Evolutionary conservation across 2,797 vertebrate species (phyloP).

Genomic region (Coregonus sp.): DNA sequence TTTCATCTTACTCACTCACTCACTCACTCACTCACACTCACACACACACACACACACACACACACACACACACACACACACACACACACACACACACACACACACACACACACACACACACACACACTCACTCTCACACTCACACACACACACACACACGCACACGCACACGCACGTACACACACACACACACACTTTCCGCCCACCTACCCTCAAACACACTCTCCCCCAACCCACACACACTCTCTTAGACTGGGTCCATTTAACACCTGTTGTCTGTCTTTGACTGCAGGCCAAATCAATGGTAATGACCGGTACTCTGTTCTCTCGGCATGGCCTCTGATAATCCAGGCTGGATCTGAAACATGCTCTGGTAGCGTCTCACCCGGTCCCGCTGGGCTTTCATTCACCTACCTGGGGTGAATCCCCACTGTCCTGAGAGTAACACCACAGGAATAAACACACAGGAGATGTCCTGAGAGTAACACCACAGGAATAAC

Average conservation of each 20-base stretch:
- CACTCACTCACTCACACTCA: constrained; percentile 14
- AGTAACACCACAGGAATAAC: no score
- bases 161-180: background rate
- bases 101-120: background rate
- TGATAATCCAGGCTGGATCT: constrained; percentile 65
- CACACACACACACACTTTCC: no score
- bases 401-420: constrained; percentile 54
- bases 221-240: no score
- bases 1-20: constrained; percentile 48
- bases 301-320: constrained; percentile 53
- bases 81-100: no score
- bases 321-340: constrained; percentile 59
- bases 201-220: no score
- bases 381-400: constrained; percentile 43
- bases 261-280: constrained; percentile 27
- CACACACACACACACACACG: constrained; percentile 8
- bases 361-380: constrained; percentile 61
- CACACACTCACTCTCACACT: background rate
- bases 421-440: constrained; percentile 60
- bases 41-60: background rate
- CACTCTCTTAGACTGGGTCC: background rate
- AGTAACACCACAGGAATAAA: constrained; percentile 8
- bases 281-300: constrained; percentile 61
- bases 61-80: no score
- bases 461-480: no score